Evolutionary conservation across 2,797 vertebrate genomes (phyloP).

Genomic region (Dryobates pubescens): DNA sequence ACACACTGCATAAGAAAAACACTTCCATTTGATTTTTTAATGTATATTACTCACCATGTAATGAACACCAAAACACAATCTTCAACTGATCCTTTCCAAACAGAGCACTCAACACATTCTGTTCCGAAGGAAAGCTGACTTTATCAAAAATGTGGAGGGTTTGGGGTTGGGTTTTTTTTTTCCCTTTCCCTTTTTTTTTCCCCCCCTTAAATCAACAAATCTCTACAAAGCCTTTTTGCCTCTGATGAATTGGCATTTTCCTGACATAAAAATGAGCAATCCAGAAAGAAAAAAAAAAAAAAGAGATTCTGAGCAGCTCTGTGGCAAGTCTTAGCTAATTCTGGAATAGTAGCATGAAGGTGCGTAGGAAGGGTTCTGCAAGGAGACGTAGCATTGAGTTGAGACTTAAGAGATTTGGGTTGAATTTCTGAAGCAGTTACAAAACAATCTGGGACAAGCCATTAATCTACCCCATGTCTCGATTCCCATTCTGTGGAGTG

Average conservation of each 20-base stretch:
- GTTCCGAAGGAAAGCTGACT: constrained; percentile 68
- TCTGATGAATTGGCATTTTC: constrained; percentile 70
- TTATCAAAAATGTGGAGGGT: constrained; percentile 23
- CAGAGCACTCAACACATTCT: constrained; percentile 40
- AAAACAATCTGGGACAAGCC: constrained; percentile 40
- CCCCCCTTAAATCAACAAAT: constrained; percentile 56
- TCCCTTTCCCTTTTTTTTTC: too few relatives aligned
- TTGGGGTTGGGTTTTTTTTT: too few relatives aligned
- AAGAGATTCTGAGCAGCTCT: constrained; percentile 46
- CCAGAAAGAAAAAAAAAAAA: constrained; percentile 57
- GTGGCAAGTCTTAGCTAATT: constrained; percentile 65
- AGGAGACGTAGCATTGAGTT: neutral
- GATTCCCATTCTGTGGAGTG: constrained; percentile 14
- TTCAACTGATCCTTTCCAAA: constrained; percentile 47
- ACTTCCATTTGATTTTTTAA: constrained; percentile 67
- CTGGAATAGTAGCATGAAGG: constrained; percentile 55
- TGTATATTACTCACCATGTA: constrained; percentile 64
- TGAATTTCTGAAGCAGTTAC: constrained; percentile 39
- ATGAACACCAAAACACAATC: constrained; percentile 62
- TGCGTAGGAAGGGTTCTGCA: constrained; percentile 64
- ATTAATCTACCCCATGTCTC: neutral
- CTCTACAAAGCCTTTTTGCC: constrained; percentile 43
- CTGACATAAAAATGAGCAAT: constrained; percentile 59
- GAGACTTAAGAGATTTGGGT: constrained; percentile 40
- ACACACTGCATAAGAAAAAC: constrained; percentile 58